These are phyloP conservation scores for Pediacus dermestoides DNA, from an alignment of 2,888 invertebrate species.

Conservation along the genomic window DNA sequence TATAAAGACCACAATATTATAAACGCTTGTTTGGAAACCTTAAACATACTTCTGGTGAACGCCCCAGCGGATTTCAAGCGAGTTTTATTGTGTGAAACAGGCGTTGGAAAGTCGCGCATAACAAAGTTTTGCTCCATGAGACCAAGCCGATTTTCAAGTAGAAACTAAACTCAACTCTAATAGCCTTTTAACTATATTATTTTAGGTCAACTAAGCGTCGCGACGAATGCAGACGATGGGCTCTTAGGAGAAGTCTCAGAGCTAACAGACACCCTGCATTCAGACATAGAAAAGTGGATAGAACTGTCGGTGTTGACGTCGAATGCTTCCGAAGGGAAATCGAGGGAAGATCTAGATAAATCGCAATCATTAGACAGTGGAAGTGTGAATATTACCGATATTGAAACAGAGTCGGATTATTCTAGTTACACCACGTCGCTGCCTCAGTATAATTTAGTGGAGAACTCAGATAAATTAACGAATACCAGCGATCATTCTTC, in stretches of 20 bases:
- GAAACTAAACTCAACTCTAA: too few species aligned
- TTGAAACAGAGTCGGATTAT: too few species aligned
- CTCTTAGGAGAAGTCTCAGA: conserved; percentile 44
- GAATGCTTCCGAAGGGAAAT: conserved; percentile 27
- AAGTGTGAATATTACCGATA: conserved; percentile 7
- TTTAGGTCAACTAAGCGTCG: conserved; percentile 50
- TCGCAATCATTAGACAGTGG: conserved; percentile 26
- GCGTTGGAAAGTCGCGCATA: conserved; percentile 47
- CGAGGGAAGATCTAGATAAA: conserved; percentile 28
- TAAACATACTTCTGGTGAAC: conserved; percentile 60
- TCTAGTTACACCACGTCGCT: too few species aligned
- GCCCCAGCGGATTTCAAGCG: conserved; percentile 54
- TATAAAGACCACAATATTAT: conserved; percentile 82
- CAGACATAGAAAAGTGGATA: conserved; percentile 49
- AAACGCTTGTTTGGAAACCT: conserved; percentile 79
- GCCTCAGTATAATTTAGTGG: too few species aligned
- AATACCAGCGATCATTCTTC: too few species aligned
- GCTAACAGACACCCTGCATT: conserved; percentile 41
- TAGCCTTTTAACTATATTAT: too few species aligned
- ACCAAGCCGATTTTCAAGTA: too few species aligned
- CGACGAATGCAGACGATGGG: conserved; percentile 46
- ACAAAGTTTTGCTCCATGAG: too few species aligned
- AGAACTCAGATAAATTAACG: conserved; percentile 37
- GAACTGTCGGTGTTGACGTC: conserved; percentile 46
- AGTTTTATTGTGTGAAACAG: conserved; percentile 54